Evolutionary conservation across 2,888 invertebrate species (phyloP).

Genomic region (Bombylius major): DNA sequence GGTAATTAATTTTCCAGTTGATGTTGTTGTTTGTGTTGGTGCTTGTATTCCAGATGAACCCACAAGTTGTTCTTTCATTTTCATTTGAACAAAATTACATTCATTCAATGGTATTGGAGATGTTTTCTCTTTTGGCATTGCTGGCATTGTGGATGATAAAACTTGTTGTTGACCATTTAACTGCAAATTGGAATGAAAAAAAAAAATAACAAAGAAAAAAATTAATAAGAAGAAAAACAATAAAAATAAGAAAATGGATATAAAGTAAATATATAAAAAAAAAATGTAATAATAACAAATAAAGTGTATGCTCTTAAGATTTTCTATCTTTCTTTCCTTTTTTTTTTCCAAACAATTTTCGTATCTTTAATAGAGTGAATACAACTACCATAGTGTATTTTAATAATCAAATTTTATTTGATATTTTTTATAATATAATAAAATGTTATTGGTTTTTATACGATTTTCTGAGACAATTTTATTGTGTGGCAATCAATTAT

Average conservation of each 20-base stretch:
- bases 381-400: too few relatives aligned
- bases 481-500: too few relatives aligned
- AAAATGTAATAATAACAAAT: background rate
- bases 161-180: constrained; percentile 27
- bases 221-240: background rate
- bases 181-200: constrained; percentile 13
- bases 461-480: too few relatives aligned
- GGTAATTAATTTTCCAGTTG: background rate
- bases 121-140: constrained; percentile 37
- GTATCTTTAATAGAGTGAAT: too few relatives aligned
- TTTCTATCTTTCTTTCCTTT: too few relatives aligned
- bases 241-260: too few relatives aligned
- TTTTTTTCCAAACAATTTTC: too few relatives aligned
- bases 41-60: constrained; percentile 15
- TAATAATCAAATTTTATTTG: too few relatives aligned
- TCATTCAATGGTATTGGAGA: constrained; percentile 31
- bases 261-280: too few relatives aligned
- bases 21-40: constrained; percentile 15
- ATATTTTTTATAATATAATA: too few relatives aligned
- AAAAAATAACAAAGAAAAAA: background rate
- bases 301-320: too few relatives aligned
- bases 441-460: too few relatives aligned
- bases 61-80: constrained; percentile 22
- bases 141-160: constrained; percentile 31
- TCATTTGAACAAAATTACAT: constrained; percentile 27